phyloP scores from a whole-genome alignment of 2,113 vertebrate species.

The Chaenocephalus aceratus region DNA sequence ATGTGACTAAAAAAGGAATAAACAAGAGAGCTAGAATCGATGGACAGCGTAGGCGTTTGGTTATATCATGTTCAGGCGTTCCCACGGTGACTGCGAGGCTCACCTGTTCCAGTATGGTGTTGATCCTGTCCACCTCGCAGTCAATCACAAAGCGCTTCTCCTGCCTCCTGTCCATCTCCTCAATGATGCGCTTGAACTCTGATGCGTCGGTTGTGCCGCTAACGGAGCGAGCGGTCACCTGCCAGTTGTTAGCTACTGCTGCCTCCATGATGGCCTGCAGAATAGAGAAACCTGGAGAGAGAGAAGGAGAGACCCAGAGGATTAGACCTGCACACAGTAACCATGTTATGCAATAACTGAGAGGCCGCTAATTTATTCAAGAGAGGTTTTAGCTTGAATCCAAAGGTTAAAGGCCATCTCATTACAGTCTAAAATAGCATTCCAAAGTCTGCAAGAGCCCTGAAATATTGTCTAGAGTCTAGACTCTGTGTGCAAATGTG shows the following conservation, averaged over 20 bases:
- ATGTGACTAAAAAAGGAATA: neutral
- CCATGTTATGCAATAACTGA: constrained; percentile 38
- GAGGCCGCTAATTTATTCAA: constrained; percentile 65
- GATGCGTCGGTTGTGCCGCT: constrained; percentile 94
- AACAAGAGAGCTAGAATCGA: neutral
- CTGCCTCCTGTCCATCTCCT: constrained; percentile 98
- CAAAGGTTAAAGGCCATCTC: constrained; percentile 68
- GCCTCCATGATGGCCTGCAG: constrained; percentile 99
- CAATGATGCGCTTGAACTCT: constrained; percentile 96
- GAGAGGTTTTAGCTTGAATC: constrained; percentile 55
- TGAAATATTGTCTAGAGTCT: constrained; percentile 52
- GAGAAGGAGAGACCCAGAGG: constrained; percentile 24
- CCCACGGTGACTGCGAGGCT: constrained; percentile 13
- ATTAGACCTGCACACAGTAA: constrained; percentile 46
- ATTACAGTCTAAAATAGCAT: constrained; percentile 72
- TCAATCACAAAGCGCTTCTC: constrained; percentile 98
- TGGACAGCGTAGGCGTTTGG: constrained; percentile 10
- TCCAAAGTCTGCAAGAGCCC: constrained; percentile 39
- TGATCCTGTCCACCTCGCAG: constrained; percentile 96
- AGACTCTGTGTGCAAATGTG: constrained; percentile 25
- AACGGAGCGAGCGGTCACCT: constrained; percentile 97
- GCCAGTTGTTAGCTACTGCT: constrained; percentile 98
- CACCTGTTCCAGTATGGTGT: constrained; percentile 98
- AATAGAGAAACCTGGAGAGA: constrained; percentile 93
- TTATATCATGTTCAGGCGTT: neutral